A percentile compares a stretch with the other conserved stretches of the same genome.
These are phyloP conservation scores for Limnephilus lunatus DNA, from an alignment of 2,888 invertebrate genomes.

Conservation along the genomic window DNA sequence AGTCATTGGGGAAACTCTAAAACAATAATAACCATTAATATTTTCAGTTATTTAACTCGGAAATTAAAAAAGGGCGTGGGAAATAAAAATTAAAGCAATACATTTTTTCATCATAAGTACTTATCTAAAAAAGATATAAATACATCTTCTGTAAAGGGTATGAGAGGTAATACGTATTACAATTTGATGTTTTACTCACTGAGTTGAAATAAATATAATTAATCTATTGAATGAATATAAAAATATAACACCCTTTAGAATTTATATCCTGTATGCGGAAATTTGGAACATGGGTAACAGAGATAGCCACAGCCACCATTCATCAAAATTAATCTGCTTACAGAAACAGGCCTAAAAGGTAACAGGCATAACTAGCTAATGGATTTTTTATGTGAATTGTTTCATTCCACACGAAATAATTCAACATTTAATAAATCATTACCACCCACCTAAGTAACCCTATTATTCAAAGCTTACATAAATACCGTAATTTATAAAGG, in stretches of 20 bases:
- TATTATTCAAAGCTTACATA: neutral
- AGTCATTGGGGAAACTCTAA: too few species aligned
- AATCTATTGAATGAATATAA: too few species aligned
- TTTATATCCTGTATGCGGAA: neutral
- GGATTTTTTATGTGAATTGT: neutral
- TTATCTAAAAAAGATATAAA: too few species aligned
- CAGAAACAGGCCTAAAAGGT: neutral
- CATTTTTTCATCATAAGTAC: too few species aligned
- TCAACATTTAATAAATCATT: neutral
- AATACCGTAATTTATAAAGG: neutral
- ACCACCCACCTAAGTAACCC: neutral
- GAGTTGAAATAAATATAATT: too few species aligned
- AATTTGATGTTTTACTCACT: too few species aligned
- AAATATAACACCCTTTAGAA: neutral
- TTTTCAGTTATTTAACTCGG: too few species aligned
- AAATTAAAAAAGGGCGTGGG: too few species aligned
- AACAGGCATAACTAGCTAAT: neutral
- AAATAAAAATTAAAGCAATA: too few species aligned
- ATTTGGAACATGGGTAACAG: neutral
- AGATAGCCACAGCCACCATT: neutral
- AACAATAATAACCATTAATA: too few species aligned
- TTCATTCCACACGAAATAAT: neutral
- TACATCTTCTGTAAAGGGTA: too few species aligned
- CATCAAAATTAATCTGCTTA: neutral
- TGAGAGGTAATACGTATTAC: too few species aligned